Conservation (phyloP, 2,797 vertebrate genomes). For the Lagocephalus sceleratus region DNA sequence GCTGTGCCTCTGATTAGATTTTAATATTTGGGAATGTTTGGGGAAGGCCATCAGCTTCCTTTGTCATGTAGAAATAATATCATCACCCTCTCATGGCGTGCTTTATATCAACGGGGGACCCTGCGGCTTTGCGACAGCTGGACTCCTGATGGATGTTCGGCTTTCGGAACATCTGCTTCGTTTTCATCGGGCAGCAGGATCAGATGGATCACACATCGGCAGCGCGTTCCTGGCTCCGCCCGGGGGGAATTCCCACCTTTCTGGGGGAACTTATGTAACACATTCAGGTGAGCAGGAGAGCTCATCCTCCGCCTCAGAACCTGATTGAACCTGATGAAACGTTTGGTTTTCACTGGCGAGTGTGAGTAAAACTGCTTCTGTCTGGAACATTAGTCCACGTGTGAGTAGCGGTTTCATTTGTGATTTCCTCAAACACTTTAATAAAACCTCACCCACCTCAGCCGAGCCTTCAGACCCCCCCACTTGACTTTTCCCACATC, state of each 20-base stretch:
- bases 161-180: conserved; percentile 69
- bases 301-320: conserved; percentile 30
- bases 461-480: too few relatives aligned
- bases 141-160: conserved; percentile 64
- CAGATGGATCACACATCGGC: conserved; percentile 64
- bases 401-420: too few relatives aligned
- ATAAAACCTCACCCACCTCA: too few relatives aligned
- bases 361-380: too few relatives aligned
- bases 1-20: conserved; percentile 30
- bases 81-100: conserved; percentile 17
- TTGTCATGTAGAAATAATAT: conserved; percentile 42
- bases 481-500: too few relatives aligned
- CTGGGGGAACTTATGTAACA: conserved; percentile 40
- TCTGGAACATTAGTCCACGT: too few relatives aligned
- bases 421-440: too few relatives aligned
- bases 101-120: conserved; percentile 14
- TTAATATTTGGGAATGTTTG: conserved; percentile 33
- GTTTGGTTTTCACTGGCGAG: too few relatives aligned
- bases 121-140: conserved; percentile 10
- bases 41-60: conserved; percentile 36
- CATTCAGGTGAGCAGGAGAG: conserved; percentile 62
- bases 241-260: conserved; percentile 68
- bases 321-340: too few relatives aligned
- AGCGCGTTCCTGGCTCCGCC: conserved; percentile 63
- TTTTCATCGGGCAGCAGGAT: conserved; percentile 68